phyloP scores from a whole-genome alignment of 1,140 invertebrate genomes.

The Drosophila nigrodunni region DNA sequence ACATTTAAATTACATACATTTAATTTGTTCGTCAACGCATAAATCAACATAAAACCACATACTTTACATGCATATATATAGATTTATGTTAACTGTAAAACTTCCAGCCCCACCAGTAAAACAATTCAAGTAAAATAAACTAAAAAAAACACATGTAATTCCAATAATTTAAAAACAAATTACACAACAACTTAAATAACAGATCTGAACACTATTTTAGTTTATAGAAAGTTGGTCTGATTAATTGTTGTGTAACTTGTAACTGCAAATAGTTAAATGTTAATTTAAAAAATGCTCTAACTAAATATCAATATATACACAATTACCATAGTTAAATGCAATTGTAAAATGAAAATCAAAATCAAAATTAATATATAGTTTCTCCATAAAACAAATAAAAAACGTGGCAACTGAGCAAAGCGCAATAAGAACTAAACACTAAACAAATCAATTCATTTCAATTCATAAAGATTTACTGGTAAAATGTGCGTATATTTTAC shows the following conservation, averaged over 20 bases:
- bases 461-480: conserved; percentile 14
- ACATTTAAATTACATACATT: conserved; percentile 51
- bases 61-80: conserved; percentile 42
- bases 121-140: conserved; percentile 21
- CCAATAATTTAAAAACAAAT: conserved; percentile 30
- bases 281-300: conserved; percentile 58
- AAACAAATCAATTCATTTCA: conserved; percentile 9
- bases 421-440: conserved; percentile 13
- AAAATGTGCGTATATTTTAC: conserved; percentile 47
- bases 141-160: conserved; percentile 52
- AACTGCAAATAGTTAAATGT: conserved; percentile 70
- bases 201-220: too few relatives aligned
- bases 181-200: too few relatives aligned
- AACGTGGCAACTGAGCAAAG: conserved; percentile 21
- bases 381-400: conserved; percentile 4
- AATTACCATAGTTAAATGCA: conserved; percentile 71
- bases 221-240: too few relatives aligned
- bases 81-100: conserved; percentile 59
- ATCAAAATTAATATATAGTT: conserved; percentile 74
- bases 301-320: conserved; percentile 56
- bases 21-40: conserved; percentile 40
- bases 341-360: conserved; percentile 67
- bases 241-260: conserved; percentile 26
- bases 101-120: conserved; percentile 77
- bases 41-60: conserved; percentile 46